Percentiles rank a stretch among this genome's conserved stretches.
Evolutionary conservation across 2,888 invertebrate genomes (phyloP).

Genomic region (Anagyrus pseudococci): DNA sequence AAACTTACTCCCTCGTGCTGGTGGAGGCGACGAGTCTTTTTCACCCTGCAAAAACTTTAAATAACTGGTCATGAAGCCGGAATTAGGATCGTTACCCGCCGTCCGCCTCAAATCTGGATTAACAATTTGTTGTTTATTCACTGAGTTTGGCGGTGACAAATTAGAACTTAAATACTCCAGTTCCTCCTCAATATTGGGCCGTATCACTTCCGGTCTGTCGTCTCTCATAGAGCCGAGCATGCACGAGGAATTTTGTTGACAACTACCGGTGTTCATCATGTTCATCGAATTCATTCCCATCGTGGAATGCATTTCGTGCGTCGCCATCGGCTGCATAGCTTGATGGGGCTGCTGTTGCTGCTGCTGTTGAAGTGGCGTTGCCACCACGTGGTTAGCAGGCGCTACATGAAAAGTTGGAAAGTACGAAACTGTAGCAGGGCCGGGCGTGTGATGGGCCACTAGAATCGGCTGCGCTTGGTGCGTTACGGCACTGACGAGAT

Average conservation of each 20-base stretch:
- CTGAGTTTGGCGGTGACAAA: conserved; percentile 26
- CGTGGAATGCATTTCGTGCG: conserved; percentile 70
- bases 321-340: too few species aligned
- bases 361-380: conserved; percentile 43
- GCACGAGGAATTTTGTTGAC: conserved; percentile 34
- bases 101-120: conserved; percentile 25
- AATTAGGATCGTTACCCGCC: conserved; percentile 65
- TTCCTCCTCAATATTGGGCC: conserved; percentile 89
- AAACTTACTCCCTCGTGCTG: conserved; percentile 66
- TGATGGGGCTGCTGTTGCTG: conserved; percentile 70
- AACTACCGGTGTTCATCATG: conserved; percentile 5
- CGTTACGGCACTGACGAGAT: background rate
- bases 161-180: conserved; percentile 73
- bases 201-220: conserved; percentile 77
- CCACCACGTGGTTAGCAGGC: conserved; percentile 39
- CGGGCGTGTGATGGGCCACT: conserved; percentile 71
- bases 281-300: conserved; percentile 70
- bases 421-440: conserved; percentile 73
- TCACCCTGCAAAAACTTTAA: conserved; percentile 85
- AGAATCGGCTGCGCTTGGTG: conserved; percentile 73
- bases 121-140: conserved; percentile 43
- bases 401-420: conserved; percentile 77
- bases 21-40: conserved; percentile 81
- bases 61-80: conserved; percentile 88
- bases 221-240: conserved; percentile 60